A percentile compares a stretch with the other conserved stretches of the same genome.
Conservation (phyloP, 2,113 vertebrate genomes). For the Opisthocomus hoazin region DNA sequence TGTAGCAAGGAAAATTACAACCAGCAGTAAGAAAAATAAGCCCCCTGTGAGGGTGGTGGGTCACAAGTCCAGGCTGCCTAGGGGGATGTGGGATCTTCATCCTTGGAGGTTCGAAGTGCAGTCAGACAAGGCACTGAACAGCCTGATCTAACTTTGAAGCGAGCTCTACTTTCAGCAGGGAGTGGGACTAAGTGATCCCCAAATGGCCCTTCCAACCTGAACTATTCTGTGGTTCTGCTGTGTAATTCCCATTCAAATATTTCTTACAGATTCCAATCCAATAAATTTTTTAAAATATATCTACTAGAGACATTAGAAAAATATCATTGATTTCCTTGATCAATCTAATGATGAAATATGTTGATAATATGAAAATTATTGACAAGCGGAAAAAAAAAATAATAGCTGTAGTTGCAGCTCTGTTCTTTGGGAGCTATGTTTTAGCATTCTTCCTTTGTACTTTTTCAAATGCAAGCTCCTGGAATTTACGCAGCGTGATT, state of each 20-base stretch:
- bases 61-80: background rate
- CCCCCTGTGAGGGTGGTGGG: background rate
- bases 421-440: background rate
- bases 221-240: background rate
- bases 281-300: background rate
- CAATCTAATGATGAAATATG: background rate
- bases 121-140: background rate
- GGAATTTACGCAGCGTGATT: background rate
- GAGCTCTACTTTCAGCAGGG: background rate
- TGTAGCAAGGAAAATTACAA: background rate
- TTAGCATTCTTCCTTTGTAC: background rate
- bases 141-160: background rate
- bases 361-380: background rate
- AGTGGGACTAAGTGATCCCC: background rate
- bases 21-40: rapidly evolving
- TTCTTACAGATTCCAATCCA: background rate
- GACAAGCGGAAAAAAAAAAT: background rate
- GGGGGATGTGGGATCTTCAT: background rate
- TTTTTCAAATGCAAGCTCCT: background rate
- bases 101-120: background rate
- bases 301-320: background rate
- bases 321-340: background rate
- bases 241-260: background rate
- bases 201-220: background rate
- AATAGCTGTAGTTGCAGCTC: background rate